Percentiles rank a stretch among this genome's conserved stretches.
Evolutionary conservation across 2,797 vertebrate species (phyloP).

Genomic region (Tragopan temminckii): DNA sequence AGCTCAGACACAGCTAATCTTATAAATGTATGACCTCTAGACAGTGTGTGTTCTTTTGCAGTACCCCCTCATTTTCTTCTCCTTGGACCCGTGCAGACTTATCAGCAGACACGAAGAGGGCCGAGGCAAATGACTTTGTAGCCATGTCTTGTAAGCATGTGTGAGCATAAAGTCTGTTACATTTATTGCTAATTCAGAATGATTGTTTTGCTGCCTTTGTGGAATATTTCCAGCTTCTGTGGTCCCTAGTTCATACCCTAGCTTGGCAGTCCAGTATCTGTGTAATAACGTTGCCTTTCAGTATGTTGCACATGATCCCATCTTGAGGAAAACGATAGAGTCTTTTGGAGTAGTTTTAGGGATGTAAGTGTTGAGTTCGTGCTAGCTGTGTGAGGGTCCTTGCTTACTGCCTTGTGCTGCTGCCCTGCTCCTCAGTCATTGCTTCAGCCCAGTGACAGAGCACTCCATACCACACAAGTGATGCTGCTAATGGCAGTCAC

Average conservation of each 20-base stretch:
- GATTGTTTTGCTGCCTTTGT: not conserved
- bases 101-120: not conserved
- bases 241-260: not conserved
- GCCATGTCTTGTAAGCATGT: not conserved
- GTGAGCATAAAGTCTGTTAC: not conserved
- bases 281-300: not conserved
- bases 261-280: not conserved
- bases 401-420: not conserved
- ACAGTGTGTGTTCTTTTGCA: not conserved
- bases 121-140: not conserved
- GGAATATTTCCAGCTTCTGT: not conserved
- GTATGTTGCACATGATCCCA: not conserved
- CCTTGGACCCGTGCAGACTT: not conserved
- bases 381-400: not conserved
- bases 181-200: not conserved
- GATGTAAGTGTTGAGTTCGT: too few species aligned
- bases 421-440: not conserved
- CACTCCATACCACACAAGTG: not conserved
- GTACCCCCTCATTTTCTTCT: not conserved
- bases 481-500: not conserved
- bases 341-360: not conserved
- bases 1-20: slow-evolving; percentile 64
- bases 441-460: not conserved
- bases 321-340: not conserved
- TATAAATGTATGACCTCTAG: slow-evolving; percentile 28